A percentile compares a stretch with the other conserved stretches of the same genome.
phyloP scores from a whole-genome alignment of 2,888 invertebrate genomes.

The Cancer borealis region DNA sequence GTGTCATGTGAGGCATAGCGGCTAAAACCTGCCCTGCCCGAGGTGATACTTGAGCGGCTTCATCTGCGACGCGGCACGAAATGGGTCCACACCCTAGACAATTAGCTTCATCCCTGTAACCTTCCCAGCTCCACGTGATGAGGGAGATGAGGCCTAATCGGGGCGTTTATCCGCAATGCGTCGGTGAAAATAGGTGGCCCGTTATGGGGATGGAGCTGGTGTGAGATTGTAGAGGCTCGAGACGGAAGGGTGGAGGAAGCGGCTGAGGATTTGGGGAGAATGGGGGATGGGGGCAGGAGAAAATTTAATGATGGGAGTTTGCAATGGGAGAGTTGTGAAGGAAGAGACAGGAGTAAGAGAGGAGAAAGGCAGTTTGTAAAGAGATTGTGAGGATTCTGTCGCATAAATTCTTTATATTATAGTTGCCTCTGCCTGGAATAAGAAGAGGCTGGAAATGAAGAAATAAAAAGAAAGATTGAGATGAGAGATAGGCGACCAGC shows the following conservation, averaged over 20 bases:
- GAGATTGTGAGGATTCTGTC: background rate
- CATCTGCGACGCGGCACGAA: background rate
- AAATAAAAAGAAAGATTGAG: slow-evolving; percentile 30
- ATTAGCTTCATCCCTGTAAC: background rate
- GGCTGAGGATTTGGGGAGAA: background rate
- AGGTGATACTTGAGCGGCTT: background rate
- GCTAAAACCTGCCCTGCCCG: background rate
- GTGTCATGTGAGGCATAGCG: slow-evolving; percentile 11
- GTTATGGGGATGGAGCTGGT: background rate
- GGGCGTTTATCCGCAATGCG: background rate
- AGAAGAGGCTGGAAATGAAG: background rate
- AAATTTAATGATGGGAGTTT: background rate
- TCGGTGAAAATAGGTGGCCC: background rate
- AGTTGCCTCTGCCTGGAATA: background rate
- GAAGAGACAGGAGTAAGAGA: background rate
- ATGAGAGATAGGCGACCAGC: background rate
- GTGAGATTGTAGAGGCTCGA: background rate
- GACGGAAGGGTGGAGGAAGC: background rate
- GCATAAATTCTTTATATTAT: slow-evolving; percentile 7
- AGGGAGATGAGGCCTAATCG: background rate
- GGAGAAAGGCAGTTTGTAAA: background rate
- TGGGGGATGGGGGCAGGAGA: background rate
- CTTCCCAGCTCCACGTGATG: background rate
- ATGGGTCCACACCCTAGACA: background rate
- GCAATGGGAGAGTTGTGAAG: background rate